Base-by-base conservation (phyloP, 2,888 invertebrate genomes). In the Campaea margaritaria region DNA sequence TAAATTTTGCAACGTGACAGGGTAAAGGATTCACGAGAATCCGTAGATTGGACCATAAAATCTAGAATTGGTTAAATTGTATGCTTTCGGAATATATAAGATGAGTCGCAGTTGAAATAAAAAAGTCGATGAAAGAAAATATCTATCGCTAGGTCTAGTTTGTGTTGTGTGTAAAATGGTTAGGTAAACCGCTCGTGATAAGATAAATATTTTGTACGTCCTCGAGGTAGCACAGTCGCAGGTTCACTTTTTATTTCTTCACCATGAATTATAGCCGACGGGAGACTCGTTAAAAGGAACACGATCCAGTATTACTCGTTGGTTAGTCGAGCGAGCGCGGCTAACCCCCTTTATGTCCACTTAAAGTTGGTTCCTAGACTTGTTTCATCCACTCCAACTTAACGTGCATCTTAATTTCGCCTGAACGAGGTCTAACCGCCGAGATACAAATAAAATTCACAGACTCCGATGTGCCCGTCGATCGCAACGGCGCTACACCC, bases 291-390 rank as follows among this genome's bases (percentile, higher is more conserved):
- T 88, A 87, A 87, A 87, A 87, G 85, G 82, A 86, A 83, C 83
- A 83, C 82, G 87, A 84, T 86, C 85, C 81, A 78, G 82, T 82
- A 86, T 85, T 85, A 86, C 82, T 66, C 78, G 81, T 70, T 74
- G 80, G 83, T 77, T 81, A 76, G 85, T 79, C 73, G 75, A 75
- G 80, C 79, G 78, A 73, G 75, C 81, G 78, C 78, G 79, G 79
- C 78, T 85, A 84, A 85, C 84, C 81, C 85, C 78, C 79, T 90
- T 90, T 89, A 90, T 87, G 87, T 82, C 84, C 86, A 82, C 85
- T 89, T 89, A 87, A 89, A 85, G 81, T 83, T 78, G 79, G 77
- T 83, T 86, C 79, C 83, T 79, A 79, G 81, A 85, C 85, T 87
- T 85, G 82, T 86, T 84, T 81, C 80, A 85, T 84, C 82, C 82